These are phyloP conservation scores for honey bee (Apis mellifera) DNA, from an alignment of 1,140 invertebrate genomes.

Conservation along the genomic window Amel_HAv3.1 CM009938.2:7723501-7724000, in stretches of 20 bases:
- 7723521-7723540: conserved; percentile 45
- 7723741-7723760: conserved; percentile 59
- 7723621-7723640: conserved; percentile 54
- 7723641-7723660: conserved; percentile 75
- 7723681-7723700: conserved; percentile 77
- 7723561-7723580: background rate
- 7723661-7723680: conserved; percentile 76
- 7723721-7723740: conserved; percentile 77
- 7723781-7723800: conserved; percentile 40
- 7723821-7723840: conserved; percentile 67
- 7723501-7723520: background rate
- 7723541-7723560: conserved; percentile 36
- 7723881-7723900: conserved; percentile 40
- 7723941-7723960: background rate
- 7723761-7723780: background rate
- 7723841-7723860: conserved; percentile 56
- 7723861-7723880: conserved; percentile 51
- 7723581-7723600: conserved; percentile 21
- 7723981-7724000: conserved; percentile 12
- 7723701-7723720: conserved; percentile 78
- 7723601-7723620: conserved; percentile 35
- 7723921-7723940: conserved; percentile 8
- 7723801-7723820: conserved; percentile 65
- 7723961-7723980: background rate
- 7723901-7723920: conserved; percentile 12